phyloP scores from a whole-genome alignment of 2,113 vertebrate genomes.

The Raja brachyura region DNA sequence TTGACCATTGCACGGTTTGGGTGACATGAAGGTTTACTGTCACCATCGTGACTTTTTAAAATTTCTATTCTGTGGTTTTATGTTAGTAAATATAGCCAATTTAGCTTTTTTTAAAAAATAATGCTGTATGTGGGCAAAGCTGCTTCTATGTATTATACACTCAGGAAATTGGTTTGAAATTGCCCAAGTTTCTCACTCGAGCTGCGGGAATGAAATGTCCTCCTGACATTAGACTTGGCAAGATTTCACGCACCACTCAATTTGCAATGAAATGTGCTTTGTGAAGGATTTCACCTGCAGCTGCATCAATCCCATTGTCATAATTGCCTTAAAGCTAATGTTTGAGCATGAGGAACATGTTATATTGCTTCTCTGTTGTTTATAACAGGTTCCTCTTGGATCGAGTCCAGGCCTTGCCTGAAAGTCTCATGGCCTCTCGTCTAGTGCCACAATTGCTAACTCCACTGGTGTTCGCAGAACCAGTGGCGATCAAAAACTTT shows the following conservation, averaged over 20 bases:
- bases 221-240: not conserved
- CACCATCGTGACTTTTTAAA: not conserved
- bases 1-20: too few relatives aligned
- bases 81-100: not conserved
- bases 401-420: slow-evolving; percentile 76
- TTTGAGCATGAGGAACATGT: not conserved
- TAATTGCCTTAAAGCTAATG: not conserved
- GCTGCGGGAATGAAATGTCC: not conserved
- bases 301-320: too few relatives aligned
- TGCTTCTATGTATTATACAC: not conserved
- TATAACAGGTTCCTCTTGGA: slow-evolving; percentile 78
- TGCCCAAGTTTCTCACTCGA: not conserved
- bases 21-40: not conserved
- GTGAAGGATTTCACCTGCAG: too few relatives aligned
- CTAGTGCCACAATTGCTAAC: slow-evolving; percentile 86
- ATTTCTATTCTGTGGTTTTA: not conserved
- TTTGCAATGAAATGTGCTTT: not conserved
- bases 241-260: not conserved
- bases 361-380: slow-evolving; percentile 15
- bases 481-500: slow-evolving; percentile 92
- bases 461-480: slow-evolving; percentile 88
- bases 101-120: not conserved
- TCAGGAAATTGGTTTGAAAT: not conserved
- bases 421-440: slow-evolving; percentile 78
- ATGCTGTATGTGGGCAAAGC: not conserved